Conservation (phyloP, 1,140 invertebrate species). For the Drosophila virilis region DNA sequence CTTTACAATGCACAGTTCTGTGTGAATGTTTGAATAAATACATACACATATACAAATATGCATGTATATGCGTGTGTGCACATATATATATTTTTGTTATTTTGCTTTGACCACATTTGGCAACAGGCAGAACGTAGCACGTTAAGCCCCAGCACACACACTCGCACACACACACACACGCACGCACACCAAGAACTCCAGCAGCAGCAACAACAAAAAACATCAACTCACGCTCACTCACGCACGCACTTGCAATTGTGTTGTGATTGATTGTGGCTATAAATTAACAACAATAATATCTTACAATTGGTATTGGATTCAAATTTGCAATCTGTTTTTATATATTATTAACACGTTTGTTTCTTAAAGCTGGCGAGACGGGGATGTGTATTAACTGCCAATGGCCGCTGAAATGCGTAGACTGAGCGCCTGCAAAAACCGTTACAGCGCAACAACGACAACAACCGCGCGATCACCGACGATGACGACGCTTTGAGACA, state of each 20-base stretch:
- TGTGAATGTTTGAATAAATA: conserved; percentile 7
- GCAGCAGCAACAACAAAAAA: conserved; percentile 26
- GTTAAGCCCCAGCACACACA: conserved; percentile 57
- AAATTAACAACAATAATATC: conserved; percentile 52
- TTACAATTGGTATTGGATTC: conserved; percentile 63
- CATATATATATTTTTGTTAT: conserved; percentile 60
- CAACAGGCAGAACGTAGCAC: conserved; percentile 60
- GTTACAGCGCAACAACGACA: conserved; percentile 49
- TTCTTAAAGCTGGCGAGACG: neutral
- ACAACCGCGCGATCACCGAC: conserved; percentile 50
- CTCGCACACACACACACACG: conserved; percentile 41
- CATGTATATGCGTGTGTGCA: conserved; percentile 17
- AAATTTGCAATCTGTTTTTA: conserved; percentile 44
- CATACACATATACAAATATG: conserved; percentile 31
- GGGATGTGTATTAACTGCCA: conserved; percentile 46
- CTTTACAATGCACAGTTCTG: conserved; percentile 57
- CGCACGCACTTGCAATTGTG: conserved; percentile 60
- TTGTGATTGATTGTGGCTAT: conserved; percentile 35
- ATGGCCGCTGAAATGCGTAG: conserved; percentile 55
- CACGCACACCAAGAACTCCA: conserved; percentile 36
- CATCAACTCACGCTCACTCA: conserved; percentile 40
- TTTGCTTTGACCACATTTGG: conserved; percentile 79
- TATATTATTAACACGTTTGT: conserved; percentile 65
- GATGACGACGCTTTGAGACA: conserved; percentile 72
- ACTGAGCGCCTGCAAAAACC: conserved; percentile 45